Base-by-base conservation (phyloP, 2,888 invertebrate species). In the Oscheius myriophilus region DNA sequence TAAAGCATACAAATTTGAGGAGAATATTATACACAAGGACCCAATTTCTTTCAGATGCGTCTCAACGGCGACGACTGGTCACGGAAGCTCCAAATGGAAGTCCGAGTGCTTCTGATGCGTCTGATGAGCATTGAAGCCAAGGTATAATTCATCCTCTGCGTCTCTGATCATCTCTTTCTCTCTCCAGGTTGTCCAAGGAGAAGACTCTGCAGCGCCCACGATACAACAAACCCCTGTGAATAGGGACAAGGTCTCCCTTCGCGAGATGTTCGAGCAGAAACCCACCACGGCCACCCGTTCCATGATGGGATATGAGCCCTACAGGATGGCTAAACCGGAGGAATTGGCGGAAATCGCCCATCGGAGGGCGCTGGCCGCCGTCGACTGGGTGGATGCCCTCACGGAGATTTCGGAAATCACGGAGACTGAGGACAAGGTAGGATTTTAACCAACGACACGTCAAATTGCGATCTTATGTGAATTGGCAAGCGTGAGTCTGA, bases 21-120 rank as follows among this genome's bases (percentile, higher is more conserved):
- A n/a, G n/a, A n/a, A n/a, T n/a, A n/a, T n/a, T n/a, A n/a, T n/a
- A n/a, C n/a, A n/a, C n/a, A n/a, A n/a, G n/a, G 7, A 9, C 21
- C 23, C 39, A 67, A 26, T n/a, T 14, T 16, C 11, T 72, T 76
- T 55, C 72, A 83, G 83, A 84, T 84, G 78, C 75, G 85, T 45
- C 66, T 85, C 42, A 84, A 85, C 78, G 81, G 82, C 46, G 84
- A 85, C 53, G 85, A 85, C 65, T 85, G 85, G 85, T 80, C 85
- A 14, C 65, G 84, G 51, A 85, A 85, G 67, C 75, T 85, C 53
- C 84, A 83, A 11, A 84, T 84, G 4, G 85, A 85, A 61, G 80
- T 83, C 11, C 73, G 83, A 41, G 79, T 84, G 42, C 66, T 85
- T 6, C 70, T 85, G 43, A 84, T 86, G 84, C 84, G 83, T 62